Percentiles rank a stretch among this genome's conserved stretches.
These are phyloP conservation scores for Catostomus latipinnis DNA, from an alignment of 2,797 vertebrate species.

Conservation along the genomic window DNA sequence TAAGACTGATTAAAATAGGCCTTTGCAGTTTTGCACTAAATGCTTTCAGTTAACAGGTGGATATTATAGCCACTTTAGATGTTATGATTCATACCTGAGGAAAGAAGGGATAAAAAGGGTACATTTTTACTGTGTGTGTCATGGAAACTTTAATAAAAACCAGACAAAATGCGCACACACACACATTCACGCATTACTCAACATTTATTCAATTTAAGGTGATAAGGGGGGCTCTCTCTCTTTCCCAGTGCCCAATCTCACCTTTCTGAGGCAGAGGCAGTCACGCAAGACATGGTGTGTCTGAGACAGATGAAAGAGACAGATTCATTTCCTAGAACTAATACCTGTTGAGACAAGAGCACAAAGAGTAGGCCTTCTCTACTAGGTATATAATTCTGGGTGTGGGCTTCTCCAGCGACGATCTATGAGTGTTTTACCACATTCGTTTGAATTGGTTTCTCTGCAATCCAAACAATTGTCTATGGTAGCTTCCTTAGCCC, in stretches of 20 bases:
- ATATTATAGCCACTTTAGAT: conserved; percentile 13
- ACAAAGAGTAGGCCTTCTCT: conserved; percentile 45
- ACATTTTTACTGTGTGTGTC: conserved; percentile 69
- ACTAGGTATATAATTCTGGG: conserved; percentile 69
- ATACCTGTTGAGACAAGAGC: conserved; percentile 71
- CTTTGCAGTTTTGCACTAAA: background rate
- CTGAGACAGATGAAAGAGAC: conserved; percentile 68
- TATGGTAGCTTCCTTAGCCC: conserved; percentile 6
- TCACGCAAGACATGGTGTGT: conserved; percentile 62
- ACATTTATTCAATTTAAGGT: conserved; percentile 73
- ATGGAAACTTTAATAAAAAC: conserved; percentile 65
- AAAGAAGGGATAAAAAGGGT: conserved; percentile 63
- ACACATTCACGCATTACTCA: conserved; percentile 64
- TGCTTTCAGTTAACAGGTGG: background rate
- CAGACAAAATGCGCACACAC: conserved; percentile 10
- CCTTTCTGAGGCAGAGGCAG: conserved; percentile 57
- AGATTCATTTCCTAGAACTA: conserved; percentile 77
- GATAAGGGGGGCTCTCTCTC: conserved; percentile 57
- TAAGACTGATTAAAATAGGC: too few species aligned
- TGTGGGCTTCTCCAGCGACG: conserved; percentile 70
- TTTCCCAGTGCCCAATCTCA: conserved; percentile 60
- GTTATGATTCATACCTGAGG: conserved; percentile 48
- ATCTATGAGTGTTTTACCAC: conserved; percentile 71
- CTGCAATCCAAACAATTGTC: conserved; percentile 46
- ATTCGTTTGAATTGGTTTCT: conserved; percentile 64